These are phyloP conservation scores for Bathynomus jamesi DNA, from an alignment of 1,140 invertebrate genomes.

Conservation along the genomic window DNA sequence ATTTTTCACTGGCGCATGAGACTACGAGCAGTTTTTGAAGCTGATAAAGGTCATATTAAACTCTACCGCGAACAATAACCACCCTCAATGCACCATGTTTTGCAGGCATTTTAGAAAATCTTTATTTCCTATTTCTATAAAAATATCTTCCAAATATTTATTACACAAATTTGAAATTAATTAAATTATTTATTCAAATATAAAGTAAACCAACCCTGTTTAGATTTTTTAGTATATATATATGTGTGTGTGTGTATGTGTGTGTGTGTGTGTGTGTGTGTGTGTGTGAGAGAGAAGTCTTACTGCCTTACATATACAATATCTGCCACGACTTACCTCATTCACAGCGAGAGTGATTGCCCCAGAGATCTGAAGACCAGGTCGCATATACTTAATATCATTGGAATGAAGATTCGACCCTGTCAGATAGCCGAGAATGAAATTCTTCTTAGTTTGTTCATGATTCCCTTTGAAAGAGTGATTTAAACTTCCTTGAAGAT, in stretches of 20 bases:
- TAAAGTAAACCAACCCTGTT: not conserved
- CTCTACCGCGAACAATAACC: no score
- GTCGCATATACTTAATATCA: constrained; percentile 66
- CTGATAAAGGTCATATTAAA: no score
- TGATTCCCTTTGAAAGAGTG: not conserved
- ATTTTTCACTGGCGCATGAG: no score
- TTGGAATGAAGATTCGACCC: constrained; percentile 64
- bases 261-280: no score
- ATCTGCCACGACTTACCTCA: constrained; percentile 46
- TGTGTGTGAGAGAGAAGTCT: not conserved
- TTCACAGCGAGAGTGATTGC: constrained; percentile 69
- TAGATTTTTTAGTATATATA: no score
- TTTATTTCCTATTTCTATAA: no score
- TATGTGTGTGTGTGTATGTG: constrained; percentile 3
- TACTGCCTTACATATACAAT: not conserved
- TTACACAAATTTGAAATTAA: not conserved
- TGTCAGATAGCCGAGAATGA: constrained; percentile 45
- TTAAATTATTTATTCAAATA: not conserved
- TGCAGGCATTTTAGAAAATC: no score
- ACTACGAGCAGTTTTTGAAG: no score
- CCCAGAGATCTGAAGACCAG: constrained; percentile 65
- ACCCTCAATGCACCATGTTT: no score
- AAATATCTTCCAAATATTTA: not conserved
- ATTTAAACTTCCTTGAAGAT: not conserved
- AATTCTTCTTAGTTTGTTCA: constrained; percentile 39